Conservation (phyloP, 1,140 invertebrate genomes). For the Penaeus japonicus region DNA sequence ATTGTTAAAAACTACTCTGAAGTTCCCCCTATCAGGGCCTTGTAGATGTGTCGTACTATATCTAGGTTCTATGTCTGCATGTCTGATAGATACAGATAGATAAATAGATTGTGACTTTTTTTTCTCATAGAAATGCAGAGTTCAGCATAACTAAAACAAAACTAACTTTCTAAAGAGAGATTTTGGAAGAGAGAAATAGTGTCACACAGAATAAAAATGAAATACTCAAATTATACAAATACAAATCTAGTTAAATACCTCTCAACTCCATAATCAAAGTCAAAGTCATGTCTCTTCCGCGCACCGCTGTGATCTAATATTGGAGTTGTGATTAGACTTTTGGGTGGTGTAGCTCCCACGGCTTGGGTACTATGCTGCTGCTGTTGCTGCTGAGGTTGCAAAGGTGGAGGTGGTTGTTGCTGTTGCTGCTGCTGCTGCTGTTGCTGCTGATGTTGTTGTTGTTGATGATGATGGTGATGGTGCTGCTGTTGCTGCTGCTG, state of each 20-base stretch:
- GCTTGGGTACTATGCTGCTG: slow-evolving; percentile 33
- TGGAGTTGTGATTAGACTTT: slow-evolving; percentile 67
- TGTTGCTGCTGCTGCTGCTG: slow-evolving; percentile 8
- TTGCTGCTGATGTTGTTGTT: slow-evolving; percentile 20
- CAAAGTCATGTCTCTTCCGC: slow-evolving; percentile 70
- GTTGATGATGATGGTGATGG: slow-evolving; percentile 28
- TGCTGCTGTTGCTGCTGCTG: neutral
- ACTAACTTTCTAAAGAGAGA: too few relatives aligned
- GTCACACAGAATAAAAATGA: neutral
- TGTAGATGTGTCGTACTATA: too few relatives aligned
- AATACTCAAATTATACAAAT: neutral
- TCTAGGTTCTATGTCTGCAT: too few relatives aligned
- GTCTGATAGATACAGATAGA: too few relatives aligned
- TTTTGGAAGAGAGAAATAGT: too few relatives aligned
- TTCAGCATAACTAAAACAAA: too few relatives aligned
- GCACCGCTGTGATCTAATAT: slow-evolving; percentile 72
- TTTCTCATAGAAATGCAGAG: too few relatives aligned
- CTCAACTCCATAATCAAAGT: slow-evolving; percentile 70
- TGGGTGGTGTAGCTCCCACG: slow-evolving; percentile 31
- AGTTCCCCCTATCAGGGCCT: too few relatives aligned
- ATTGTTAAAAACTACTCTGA: too few relatives aligned
- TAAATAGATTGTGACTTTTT: too few relatives aligned
- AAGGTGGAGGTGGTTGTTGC: slow-evolving; percentile 40
- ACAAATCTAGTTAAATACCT: slow-evolving; percentile 63
- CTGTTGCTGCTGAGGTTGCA: slow-evolving; percentile 38